Conservation (phyloP, 2,888 invertebrate genomes). For the Apamea monoglypha region DNA sequence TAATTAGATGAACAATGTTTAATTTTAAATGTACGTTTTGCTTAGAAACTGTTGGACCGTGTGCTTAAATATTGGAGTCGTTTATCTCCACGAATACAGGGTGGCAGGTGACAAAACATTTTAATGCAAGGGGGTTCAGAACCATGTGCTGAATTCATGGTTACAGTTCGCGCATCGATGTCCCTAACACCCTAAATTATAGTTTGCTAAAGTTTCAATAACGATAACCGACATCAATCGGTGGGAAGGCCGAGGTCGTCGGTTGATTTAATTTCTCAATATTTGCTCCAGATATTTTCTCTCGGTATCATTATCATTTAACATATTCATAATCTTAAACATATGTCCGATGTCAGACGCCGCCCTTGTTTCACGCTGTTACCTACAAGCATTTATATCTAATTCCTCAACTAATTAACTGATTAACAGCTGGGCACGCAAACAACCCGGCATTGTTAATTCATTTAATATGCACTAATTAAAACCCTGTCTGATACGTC, state of each 20-base stretch:
- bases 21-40: not conserved
- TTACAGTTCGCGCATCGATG: too few species aligned
- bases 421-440: not conserved
- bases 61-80: not conserved
- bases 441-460: not conserved
- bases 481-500: not conserved
- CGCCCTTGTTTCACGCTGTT: not conserved
- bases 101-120: too few species aligned
- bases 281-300: too few species aligned
- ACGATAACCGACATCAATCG: not conserved
- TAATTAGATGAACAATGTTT: not conserved
- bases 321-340: not conserved
- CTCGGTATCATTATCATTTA: not conserved
- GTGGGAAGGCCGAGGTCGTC: not conserved
- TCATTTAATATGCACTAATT: constrained; percentile 1
- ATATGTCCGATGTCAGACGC: too few species aligned
- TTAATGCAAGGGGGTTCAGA: too few species aligned
- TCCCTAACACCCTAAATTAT: too few species aligned
- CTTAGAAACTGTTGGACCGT: not conserved
- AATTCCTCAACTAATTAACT: not conserved
- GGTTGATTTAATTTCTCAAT: not conserved
- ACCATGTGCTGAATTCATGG: too few species aligned
- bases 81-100: not conserved
- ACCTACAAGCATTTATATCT: not conserved
- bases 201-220: not conserved